Base-by-base conservation (phyloP, 2,113 vertebrate species). In the Eulacestoma nigropectus region DNA sequence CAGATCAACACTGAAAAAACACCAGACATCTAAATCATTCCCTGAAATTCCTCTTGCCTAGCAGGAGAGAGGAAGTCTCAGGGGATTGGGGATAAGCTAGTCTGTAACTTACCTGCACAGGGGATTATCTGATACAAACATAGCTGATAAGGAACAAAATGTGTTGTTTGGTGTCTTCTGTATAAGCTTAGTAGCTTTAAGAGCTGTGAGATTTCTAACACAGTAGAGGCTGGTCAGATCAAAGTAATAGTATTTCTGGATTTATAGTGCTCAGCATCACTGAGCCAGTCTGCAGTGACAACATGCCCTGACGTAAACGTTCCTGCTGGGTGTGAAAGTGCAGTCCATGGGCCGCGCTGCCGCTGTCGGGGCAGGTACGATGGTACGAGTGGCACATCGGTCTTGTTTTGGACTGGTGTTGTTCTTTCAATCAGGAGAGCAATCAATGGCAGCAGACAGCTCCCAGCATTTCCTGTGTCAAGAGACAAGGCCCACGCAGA, bases 311-410 rank as follows among this genome's bases (percentile, higher is more conserved):
- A 16, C 16, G 4, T 22, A 8, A 55, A 69, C 8, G 49, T 25
- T 44, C 11, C 14, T 4, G 27, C 13, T 18, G 15, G 16, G 13
- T 1, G 22, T 27, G 42, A 32, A 41, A 16, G n/a, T 0, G 0
- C 44, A 70, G 64, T 11, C 33, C 18, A 0, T 0, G 8, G 84
- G 49, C 50, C 1, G 0, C 0, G 5, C 55, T 16, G 44, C 26
- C 49, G 75, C 83, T 8, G 2, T 8, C 44, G 3, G 26, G 4
- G 10, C 63, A 75, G 42, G 30, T 1, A 16, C 0, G 0, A 22
- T 1, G 47, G 42, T n/a, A 35, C 1, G 22, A n/a, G 23, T 4
- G 6, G 49, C 55, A 7, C n/a, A 2, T 17, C 17, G 1, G 23
- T 29, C 88, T 13, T 3, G 3, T 39, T 39, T 27, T 12, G 56